Percentiles rank a stretch among this genome's conserved stretches.
These are phyloP conservation scores for Myiothlypis coronata DNA, from an alignment of 2,797 vertebrate genomes.

Conservation along the genomic window DNA sequence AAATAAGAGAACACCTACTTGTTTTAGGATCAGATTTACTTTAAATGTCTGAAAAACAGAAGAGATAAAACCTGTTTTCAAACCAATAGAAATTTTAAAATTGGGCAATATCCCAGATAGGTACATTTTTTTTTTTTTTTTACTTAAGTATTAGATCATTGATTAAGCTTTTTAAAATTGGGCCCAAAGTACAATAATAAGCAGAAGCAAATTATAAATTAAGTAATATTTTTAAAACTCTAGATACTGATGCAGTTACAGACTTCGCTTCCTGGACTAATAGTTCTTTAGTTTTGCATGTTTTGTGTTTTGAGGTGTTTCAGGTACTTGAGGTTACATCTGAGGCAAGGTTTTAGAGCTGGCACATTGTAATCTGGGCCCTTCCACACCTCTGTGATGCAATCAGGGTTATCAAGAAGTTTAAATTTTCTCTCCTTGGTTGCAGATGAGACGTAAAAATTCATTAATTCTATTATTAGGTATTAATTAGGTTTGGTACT, in stretches of 20 bases:
- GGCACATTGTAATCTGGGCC: not conserved
- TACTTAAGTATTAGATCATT: not conserved
- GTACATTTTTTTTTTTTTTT: accelerated
- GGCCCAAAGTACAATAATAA: not conserved
- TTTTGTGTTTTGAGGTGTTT: not conserved
- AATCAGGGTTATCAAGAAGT: not conserved
- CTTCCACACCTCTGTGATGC: not conserved
- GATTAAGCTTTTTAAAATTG: not conserved
- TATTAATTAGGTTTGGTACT: not conserved
- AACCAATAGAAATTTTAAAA: not conserved
- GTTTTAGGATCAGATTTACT: not conserved
- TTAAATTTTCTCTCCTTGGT: not conserved
- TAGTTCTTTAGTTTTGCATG: not conserved
- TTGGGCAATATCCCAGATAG: accelerated
- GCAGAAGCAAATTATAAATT: not conserved
- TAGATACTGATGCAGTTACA: not conserved
- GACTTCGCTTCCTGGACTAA: not conserved
- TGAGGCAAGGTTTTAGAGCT: not conserved
- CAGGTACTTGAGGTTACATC: not conserved
- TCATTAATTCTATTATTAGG: not conserved
- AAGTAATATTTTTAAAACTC: not conserved
- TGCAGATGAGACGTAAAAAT: not conserved
- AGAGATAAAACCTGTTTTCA: not conserved
- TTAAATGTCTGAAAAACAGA: not conserved
- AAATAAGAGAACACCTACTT: not conserved